Percentiles rank a stretch among this genome's conserved stretches.
Conservation (phyloP, 1,140 invertebrate genomes). For the Sitodiplosis mosellana region DNA sequence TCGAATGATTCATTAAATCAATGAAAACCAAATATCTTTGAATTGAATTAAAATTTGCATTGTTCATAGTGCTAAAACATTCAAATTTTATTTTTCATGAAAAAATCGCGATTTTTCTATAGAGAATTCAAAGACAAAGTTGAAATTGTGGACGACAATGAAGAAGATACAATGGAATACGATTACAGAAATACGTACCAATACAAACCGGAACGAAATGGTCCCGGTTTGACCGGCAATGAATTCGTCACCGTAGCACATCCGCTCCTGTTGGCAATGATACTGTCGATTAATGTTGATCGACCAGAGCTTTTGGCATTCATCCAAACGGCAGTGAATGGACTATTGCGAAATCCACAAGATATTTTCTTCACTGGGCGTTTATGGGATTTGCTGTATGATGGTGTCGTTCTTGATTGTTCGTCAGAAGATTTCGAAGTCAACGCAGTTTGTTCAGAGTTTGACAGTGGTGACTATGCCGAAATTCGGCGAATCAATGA, state of each 20-base stretch:
- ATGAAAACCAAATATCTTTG: too few species aligned
- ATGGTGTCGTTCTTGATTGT: constrained; percentile 49
- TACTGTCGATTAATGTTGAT: constrained; percentile 27
- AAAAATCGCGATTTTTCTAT: too few species aligned
- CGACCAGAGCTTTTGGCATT: constrained; percentile 41
- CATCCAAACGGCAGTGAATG: constrained; percentile 31
- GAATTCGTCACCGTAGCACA: constrained; percentile 20
- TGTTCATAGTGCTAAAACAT: too few species aligned
- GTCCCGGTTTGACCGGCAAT: constrained; percentile 42
- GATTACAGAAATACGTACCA: constrained; percentile 40
- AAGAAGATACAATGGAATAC: constrained; percentile 49
- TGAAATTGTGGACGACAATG: constrained; percentile 42
- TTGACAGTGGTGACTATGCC: constrained; percentile 36
- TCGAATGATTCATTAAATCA: too few species aligned
- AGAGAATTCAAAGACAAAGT: constrained; percentile 65
- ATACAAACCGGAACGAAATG: constrained; percentile 37
- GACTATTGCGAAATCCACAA: constrained; percentile 40
- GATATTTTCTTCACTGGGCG: constrained; percentile 38
- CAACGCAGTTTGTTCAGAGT: constrained; percentile 42
- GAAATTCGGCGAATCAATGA: constrained; percentile 31
- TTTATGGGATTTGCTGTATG: constrained; percentile 47
- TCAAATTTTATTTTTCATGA: background rate
- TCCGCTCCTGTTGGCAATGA: constrained; percentile 16
- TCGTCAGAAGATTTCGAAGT: constrained; percentile 47
- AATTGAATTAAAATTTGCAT: too few species aligned